Evolutionary conservation across 2,113 vertebrate species (phyloP), one percentile per base, ranked within the genome.

Genomic region (Ochotona curzoniae): DNA sequence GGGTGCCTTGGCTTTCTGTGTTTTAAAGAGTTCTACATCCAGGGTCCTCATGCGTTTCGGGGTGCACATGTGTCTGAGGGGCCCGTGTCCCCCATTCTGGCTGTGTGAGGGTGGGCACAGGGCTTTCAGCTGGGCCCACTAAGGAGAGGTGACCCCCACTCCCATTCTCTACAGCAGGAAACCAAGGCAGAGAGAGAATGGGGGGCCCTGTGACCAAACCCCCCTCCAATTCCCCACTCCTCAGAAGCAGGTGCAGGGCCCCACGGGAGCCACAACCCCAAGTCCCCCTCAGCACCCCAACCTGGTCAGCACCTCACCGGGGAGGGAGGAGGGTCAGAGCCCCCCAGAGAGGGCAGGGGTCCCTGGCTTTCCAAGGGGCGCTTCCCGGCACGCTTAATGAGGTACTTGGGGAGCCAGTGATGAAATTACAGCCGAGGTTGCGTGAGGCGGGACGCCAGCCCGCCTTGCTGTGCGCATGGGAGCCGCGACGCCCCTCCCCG

Each of bases 381-480:
- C 97, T 96, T 96, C 96, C 97, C 93, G 96, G 83, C 47, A 14
- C 78, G 1, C 0, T 0, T 97, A 96, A 97, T 81, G 97, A 97
- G 98, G 90, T 85, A 87, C 83, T 67, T 2, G 18, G 96, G 96
- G 97, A 97, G 38, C 7, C 57, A 97, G 96, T 97, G 98, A 97
- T 95, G 98, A 96, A 98, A 97, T 94, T 66, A 0, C 49, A 8
- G 82, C 14, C 1, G 0, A 7, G 14, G 87, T 96, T 97, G 97
- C 97, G 32, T 89, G 89, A 97, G 97, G 87, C 84, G 3, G 71
- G 47, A 38, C 8, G 1, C 49, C 5, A n/a, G 86, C 49, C 25
- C 63, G 75, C 92, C 88, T 70, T 1, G 51, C 63, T 74, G 71
- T 51, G 81, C 1, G 30, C 83, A 25, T 38, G 74, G 47, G 12